These are phyloP conservation scores for Salmo trutta DNA, from an alignment of 2,797 vertebrate species.

Conservation along the genomic window DNA sequence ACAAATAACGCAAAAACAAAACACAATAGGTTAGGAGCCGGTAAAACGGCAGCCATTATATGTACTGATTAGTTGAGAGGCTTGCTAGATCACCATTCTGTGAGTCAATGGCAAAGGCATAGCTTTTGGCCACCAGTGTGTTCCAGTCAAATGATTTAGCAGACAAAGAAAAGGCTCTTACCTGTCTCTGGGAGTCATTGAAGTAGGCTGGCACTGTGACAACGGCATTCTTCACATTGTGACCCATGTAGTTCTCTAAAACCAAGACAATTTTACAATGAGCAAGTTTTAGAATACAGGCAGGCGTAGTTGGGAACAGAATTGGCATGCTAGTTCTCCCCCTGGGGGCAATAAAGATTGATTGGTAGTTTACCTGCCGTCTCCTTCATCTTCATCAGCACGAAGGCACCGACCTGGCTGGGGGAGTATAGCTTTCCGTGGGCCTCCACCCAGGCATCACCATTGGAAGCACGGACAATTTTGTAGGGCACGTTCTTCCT, in stretches of 20 bases:
- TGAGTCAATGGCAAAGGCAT: background rate
- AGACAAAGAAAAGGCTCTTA: constrained; percentile 47
- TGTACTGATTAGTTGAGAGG: background rate
- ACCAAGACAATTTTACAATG: constrained; percentile 27
- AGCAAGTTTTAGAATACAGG: background rate
- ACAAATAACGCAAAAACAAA: no score
- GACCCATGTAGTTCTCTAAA: constrained; percentile 91
- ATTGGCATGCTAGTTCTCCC: background rate
- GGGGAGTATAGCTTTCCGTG: constrained; percentile 97
- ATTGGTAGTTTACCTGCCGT: constrained; percentile 82
- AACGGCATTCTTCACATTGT: constrained; percentile 92
- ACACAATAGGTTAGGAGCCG: no score
- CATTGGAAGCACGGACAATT: constrained; percentile 95
- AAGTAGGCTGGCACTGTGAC: constrained; percentile 98
- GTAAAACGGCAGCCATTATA: no score
- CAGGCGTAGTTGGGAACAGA: background rate
- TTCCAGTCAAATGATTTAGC: background rate
- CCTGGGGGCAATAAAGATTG: background rate
- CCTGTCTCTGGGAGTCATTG: constrained; percentile 99
- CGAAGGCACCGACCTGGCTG: constrained; percentile 95
- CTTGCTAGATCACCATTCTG: background rate
- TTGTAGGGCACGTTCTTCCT: constrained; percentile 97
- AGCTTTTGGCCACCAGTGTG: background rate
- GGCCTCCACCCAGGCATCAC: constrained; percentile 96
- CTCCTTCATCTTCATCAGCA: constrained; percentile 99